Percentiles rank a stretch among this genome's conserved stretches.
Evolutionary conservation across 1,140 invertebrate species (phyloP).

Genomic region (Ceratitis capitata): DNA sequence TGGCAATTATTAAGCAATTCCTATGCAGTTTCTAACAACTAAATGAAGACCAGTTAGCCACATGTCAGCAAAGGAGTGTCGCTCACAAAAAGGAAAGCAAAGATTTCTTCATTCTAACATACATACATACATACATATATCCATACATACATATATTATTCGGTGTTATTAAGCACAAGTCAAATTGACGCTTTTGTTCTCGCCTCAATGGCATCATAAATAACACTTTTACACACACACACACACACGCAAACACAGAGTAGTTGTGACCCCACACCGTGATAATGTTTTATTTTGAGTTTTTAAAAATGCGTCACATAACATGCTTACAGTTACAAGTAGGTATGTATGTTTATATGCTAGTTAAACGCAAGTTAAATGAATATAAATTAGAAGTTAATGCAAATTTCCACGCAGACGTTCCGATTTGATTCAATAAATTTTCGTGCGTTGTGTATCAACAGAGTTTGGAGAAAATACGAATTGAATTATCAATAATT

Average conservation of each 20-base stretch:
- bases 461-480: not conserved
- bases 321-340: not conserved
- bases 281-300: not conserved
- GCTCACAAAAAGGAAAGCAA: no score
- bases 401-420: not conserved
- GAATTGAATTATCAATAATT: no score
- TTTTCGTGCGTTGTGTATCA: not conserved
- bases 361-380: not conserved
- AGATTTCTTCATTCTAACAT: not conserved
- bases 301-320: not conserved
- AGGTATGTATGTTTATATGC: not conserved
- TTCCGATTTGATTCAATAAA: not conserved
- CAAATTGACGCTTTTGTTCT: not conserved
- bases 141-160: not conserved
- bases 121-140: not conserved
- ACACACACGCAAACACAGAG: no score
- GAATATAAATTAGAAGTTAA: slow-evolving; percentile 7
- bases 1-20: not conserved
- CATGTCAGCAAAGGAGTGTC: not conserved
- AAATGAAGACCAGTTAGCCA: not conserved
- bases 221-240: not conserved
- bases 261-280: not conserved
- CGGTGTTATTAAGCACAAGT: not conserved
- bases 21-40: not conserved
- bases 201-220: not conserved